Percentiles rank a stretch among this genome's conserved stretches.
Conservation (phyloP, 1,140 invertebrate species). For the Diabrotica undecimpunctata region DNA sequence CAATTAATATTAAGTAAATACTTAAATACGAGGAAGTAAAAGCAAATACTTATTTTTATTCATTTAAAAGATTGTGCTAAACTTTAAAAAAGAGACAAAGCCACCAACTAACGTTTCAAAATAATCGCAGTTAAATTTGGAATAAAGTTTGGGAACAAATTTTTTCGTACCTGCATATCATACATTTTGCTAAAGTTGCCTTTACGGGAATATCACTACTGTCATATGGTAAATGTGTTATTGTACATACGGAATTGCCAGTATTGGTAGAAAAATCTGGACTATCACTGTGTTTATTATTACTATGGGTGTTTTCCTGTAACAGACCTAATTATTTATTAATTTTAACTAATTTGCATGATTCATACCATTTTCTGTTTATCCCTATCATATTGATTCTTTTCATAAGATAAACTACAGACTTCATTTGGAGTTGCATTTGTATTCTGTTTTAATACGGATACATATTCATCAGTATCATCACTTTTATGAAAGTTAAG, state of each 20-base stretch:
- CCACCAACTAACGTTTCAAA: no score
- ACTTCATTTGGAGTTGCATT: neutral
- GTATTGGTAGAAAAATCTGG: constrained; percentile 34
- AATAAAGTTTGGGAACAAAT: no score
- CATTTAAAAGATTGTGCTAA: no score
- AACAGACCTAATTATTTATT: no score
- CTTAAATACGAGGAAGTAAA: no score
- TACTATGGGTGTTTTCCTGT: constrained; percentile 3
- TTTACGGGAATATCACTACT: constrained; percentile 65
- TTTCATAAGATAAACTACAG: neutral
- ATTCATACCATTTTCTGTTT: neutral
- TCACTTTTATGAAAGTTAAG: constrained; percentile 59
- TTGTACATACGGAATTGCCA: constrained; percentile 39
- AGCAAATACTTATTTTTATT: no score
- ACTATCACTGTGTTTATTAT: constrained; percentile 34
- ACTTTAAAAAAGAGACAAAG: no score
- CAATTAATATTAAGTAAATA: no score
- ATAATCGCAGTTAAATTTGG: no score
- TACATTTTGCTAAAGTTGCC: constrained; percentile 37
- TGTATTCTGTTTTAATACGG: constrained; percentile 10
- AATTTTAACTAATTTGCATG: no score
- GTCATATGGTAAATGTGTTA: constrained; percentile 81
- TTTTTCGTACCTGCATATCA: constrained; percentile 36
- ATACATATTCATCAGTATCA: constrained; percentile 26
- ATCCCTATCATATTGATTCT: neutral